These are phyloP conservation scores for Lycocorax pyrrhopterus DNA, from an alignment of 2,113 vertebrate genomes.

Conservation along the genomic window DNA sequence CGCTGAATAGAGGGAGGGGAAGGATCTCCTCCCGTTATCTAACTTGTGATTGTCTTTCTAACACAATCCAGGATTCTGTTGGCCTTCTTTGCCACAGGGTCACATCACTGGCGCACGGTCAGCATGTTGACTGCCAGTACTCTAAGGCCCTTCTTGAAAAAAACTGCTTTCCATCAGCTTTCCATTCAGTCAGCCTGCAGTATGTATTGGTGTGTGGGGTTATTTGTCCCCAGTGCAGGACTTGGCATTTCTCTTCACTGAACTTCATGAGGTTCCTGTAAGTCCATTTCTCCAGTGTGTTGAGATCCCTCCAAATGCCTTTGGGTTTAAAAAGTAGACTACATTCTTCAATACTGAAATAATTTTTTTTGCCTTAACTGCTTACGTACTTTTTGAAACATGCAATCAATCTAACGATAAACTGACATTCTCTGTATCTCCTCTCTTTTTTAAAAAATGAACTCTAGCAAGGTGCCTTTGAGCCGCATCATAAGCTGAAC, in stretches of 20 bases:
- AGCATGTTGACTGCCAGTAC: background rate
- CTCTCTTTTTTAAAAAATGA: background rate
- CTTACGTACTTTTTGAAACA: background rate
- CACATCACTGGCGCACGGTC: background rate
- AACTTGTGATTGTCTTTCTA: background rate
- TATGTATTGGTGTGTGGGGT: background rate
- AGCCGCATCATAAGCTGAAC: background rate
- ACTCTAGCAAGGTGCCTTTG: background rate
- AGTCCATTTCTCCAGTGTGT: background rate
- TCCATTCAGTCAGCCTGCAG: background rate
- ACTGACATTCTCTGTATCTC: background rate
- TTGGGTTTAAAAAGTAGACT: background rate
- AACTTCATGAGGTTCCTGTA: background rate
- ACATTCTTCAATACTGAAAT: background rate
- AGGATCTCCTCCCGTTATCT: background rate
- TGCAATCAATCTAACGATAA: background rate
- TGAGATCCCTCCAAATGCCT: background rate
- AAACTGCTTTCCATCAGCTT: background rate
- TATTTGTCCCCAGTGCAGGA: fast-evolving
- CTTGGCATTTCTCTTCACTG: background rate
- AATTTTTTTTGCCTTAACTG: background rate
- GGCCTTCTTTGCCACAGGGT: background rate
- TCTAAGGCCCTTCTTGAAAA: background rate
- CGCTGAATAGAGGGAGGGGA: background rate
- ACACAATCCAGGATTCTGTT: background rate